Evolutionary conservation across 2,797 vertebrate genomes (phyloP), one percentile per base, ranked within the genome.

Genomic region (Gadopsis marmoratus): DNA sequence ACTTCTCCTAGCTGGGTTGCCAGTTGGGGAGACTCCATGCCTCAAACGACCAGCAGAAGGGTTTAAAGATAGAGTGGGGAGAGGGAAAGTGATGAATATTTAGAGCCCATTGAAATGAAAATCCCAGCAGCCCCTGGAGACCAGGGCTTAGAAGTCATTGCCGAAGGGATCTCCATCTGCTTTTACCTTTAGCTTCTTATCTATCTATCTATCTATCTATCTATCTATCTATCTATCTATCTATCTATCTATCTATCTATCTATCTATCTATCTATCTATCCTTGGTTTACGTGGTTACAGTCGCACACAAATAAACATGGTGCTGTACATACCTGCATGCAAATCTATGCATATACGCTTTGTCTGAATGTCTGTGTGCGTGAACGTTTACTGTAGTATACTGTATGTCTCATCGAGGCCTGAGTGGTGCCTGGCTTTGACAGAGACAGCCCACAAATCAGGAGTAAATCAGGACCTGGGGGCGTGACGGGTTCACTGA

Each of bases 101-200:
- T 95, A 95, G 94, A 90, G 82, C 87, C 92, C 86, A 95, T 95
- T 96, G 94, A 95, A 94, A 95, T 94, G 91, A 95, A 96, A 96
- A 96, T 94, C 91, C 86, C 89, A 90, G 83, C 81, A 86, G 89
- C 87, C 95, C 91, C 93, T 87, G 39, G 94, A 94, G 95, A 92
- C 85, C 66, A 37, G 82, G 87, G 93, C 91, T 94, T 93, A 91
- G 91, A 95, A 95, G 92, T 93, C 89, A 93, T 94, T 84, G 95
- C 95, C 93, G 82, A 93, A 93, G 94, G 95, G 94, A 93, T 86
- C 93, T 94, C 95, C 94, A 95, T 96, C 95, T 96, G 95, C 87
- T 91, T 91, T 83, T 88, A 91, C 90, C 82, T 89, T 90, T 86
- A 85, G 79, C 86, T 90, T 90, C 71, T 74, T 66, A 50, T 79